Evolutionary conservation across 2,113 vertebrate species (phyloP).

Genomic region (Erinaceus europaeus): DNA sequence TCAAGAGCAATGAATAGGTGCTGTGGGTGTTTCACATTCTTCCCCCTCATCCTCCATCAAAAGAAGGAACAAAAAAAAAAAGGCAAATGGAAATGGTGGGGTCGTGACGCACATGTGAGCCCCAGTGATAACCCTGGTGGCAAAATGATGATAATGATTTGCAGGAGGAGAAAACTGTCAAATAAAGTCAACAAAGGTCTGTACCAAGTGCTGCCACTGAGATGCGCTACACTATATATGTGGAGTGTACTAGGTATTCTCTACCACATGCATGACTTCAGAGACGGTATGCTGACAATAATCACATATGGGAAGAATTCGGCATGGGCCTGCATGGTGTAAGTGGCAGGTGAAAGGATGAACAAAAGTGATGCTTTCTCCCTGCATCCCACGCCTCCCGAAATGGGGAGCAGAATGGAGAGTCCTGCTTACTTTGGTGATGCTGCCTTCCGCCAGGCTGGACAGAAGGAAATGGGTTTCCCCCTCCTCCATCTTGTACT

Average conservation of each 20-base stretch:
- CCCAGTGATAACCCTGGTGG: no score
- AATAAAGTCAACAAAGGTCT: not conserved
- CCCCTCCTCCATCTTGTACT: conserved; percentile 82
- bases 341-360: not conserved
- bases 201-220: not conserved
- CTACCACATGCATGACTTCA: no score
- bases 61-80: no score
- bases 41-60: no score
- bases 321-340: not conserved
- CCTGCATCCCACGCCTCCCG: not conserved
- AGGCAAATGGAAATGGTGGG: no score
- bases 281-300: not conserved
- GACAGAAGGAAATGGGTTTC: conserved; percentile 85
- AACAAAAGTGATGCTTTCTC: not conserved
- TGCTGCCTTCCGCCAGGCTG: conserved; percentile 86
- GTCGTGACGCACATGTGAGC: no score
- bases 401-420: not conserved
- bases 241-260: not conserved
- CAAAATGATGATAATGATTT: no score
- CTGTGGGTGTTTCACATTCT: no score
- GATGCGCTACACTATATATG: not conserved
- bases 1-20: no score
- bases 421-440: conserved; percentile 87
- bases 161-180: not conserved
- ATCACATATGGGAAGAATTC: not conserved